Base-by-base conservation (phyloP, 2,797 vertebrate genomes). In the Galago senegalensis region DNA sequence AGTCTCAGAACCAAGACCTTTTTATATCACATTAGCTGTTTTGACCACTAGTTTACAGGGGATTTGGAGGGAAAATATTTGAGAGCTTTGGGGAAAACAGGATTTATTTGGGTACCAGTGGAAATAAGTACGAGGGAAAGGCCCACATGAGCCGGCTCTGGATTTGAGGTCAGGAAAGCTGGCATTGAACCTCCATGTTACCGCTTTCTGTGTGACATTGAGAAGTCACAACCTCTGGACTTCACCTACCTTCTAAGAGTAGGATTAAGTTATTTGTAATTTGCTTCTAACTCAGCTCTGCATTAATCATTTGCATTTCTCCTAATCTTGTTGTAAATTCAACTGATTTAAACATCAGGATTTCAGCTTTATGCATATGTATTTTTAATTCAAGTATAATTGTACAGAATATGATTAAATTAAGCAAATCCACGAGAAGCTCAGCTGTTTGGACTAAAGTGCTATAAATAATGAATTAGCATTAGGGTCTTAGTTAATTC, bases 341-440 rank as follows among this genome's bases (percentile, higher is more conserved):
- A 83, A 27, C 72, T 89, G 83, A 79, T 72, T 96, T 96, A 94
- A 95, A 86, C 87, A 92, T 69, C 67, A 92, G 34, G 80, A 79
- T 87, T 90, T 93, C 20, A 73, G 80, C 56, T 91, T 90, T 83
- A 89, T 93, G 70, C 84, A 46, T 95, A 83, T 89, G 77, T 84
- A 87, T 91, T 96, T 97, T 94, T 91, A 95, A 98, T 97, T 96
- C 93, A 95, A 95, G 34, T 91, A 43, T 96, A 97, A 96, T 96
- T 90, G 56, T 63, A 13, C 61, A 20, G 58, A 67, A 49, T 96
- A 96, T 72, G 61, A 93, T 92, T 94, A 93, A 97, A 90, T 98
- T 95, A 96, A 89, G 76, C 29, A 60, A 89, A 95, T 93, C 84
- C 34, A 65, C 46, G 53, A 91, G 80, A 89, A 91, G 73, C 89